Evolutionary conservation across 1,140 invertebrate genomes (phyloP).

Genomic region (Bombus waltoni): DNA sequence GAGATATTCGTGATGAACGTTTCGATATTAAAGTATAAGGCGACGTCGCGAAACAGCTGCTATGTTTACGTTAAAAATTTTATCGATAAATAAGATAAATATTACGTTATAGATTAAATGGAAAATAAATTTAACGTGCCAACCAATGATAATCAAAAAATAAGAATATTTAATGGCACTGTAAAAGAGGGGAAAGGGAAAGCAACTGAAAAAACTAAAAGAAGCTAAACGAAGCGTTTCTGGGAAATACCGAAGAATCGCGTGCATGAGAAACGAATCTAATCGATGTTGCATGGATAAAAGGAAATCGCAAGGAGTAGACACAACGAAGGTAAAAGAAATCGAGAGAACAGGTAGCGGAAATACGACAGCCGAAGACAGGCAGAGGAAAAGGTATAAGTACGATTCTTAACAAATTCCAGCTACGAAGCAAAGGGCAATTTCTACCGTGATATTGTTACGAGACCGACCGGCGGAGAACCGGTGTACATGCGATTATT

Average conservation of each 20-base stretch:
- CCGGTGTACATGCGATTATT: conserved; percentile 48
- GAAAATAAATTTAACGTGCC: too few species aligned
- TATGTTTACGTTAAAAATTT: too few species aligned
- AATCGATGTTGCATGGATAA: conserved; percentile 46
- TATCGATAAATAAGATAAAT: too few species aligned
- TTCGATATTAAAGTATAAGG: too few species aligned
- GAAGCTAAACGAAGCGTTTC: conserved; percentile 2
- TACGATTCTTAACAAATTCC: conserved; percentile 31
- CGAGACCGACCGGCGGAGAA: conserved; percentile 37
- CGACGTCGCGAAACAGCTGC: too few species aligned
- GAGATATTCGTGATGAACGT: too few species aligned
- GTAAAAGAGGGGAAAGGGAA: not conserved
- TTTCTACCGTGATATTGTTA: conserved; percentile 49
- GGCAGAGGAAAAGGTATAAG: conserved; percentile 11
- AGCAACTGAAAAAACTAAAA: not conserved
- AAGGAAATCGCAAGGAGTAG: conserved; percentile 13
- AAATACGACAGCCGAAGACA: conserved; percentile 36
- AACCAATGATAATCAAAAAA: not conserved
- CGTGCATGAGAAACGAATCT: conserved; percentile 54
- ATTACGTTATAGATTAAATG: too few species aligned
- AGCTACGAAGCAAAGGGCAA: not conserved
- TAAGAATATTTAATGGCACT: not conserved
- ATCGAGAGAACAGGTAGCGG: conserved; percentile 5
- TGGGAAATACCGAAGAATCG: conserved; percentile 12
- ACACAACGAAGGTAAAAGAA: conserved; percentile 37